Evolutionary conservation across 2,113 vertebrate genomes (phyloP), one percentile per base, ranked within the genome.

Genomic region (Gallinago media): DNA sequence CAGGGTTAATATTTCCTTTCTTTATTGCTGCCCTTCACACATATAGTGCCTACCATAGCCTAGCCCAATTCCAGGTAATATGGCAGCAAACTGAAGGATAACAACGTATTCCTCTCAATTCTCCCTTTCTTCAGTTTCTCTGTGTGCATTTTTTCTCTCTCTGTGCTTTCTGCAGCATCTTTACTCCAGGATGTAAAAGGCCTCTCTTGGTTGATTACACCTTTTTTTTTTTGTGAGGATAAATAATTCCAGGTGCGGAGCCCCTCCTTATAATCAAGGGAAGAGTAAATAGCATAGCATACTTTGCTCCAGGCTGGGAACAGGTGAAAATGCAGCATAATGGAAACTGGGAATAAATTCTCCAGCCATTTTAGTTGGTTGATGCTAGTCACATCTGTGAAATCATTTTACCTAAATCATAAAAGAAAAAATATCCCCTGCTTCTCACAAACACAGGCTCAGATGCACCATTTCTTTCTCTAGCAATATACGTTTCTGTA

Each of bases 311-410:
- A 62, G 65, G 17, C 50, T 74, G 32, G 13, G 22, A 83, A 38
- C 7, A 84, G 32, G 56, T 40, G 70, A 91, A 91, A 94, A 81
- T 46, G 46, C 31, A 67, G 47, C 65, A 38, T 74, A 73, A 88
- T 88, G 73, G 68, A 91, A 96, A 81, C 91, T 84, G 34, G 15
- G 36, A 94, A 89, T 88, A 81, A 78, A 89, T 94, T 89, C 29
- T 91, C 34, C 74, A 52, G 38, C 13, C 10, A 21, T 85, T 96
- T 95, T 63, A 77, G 31, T 3, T 62, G 13, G 46, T 66, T 38
- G 42, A 67, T 58, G 32, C 15, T 76, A 55, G 34, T 61, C 20
- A 55, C 55, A 67, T 27, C 36, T 83, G 88, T 52, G 50, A 94
- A 90, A 85, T 12, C 15, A 68, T 86, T 77, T 94, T 72, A 44